phyloP scores from a whole-genome alignment of 2,797 vertebrate species.

The Helarctos malayanus region DNA sequence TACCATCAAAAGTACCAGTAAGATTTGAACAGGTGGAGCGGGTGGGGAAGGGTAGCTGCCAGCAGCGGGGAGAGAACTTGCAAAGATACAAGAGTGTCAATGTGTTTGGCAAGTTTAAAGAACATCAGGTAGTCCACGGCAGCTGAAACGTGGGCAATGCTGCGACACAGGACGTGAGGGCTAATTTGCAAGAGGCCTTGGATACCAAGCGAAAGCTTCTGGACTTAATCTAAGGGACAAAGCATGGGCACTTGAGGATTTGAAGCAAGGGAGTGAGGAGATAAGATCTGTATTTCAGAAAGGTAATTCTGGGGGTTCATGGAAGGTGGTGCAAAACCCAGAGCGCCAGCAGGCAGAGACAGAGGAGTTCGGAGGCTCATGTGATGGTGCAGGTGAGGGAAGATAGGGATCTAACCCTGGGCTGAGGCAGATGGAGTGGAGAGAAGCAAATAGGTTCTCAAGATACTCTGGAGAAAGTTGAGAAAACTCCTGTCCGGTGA shows the following conservation, averaged over 20 bases:
- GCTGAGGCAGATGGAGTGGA: not conserved
- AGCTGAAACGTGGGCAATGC: not conserved
- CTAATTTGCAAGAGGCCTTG: not conserved
- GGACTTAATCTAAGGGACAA: not conserved
- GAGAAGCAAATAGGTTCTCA: not conserved
- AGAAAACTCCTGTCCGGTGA: not conserved
- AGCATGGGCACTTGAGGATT: not conserved
- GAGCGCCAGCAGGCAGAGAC: not conserved
- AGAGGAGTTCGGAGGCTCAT: not conserved
- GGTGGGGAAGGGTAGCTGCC: not conserved
- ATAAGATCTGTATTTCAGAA: not conserved
- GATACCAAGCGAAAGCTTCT: not conserved
- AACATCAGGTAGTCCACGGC: not conserved
- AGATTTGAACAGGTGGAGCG: not conserved
- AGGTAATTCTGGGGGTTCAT: not conserved
- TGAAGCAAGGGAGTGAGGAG: not conserved
- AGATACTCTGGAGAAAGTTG: not conserved
- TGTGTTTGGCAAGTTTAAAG: not conserved
- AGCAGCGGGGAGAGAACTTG: not conserved
- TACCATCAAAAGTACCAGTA: not conserved
- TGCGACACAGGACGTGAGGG: not conserved
- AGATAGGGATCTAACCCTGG: not conserved
- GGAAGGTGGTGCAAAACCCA: not conserved
- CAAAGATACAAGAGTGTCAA: not conserved
- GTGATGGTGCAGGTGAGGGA: not conserved